phyloP scores from a whole-genome alignment of 1,140 invertebrate species.

The Aculops lycopersici region DNA sequence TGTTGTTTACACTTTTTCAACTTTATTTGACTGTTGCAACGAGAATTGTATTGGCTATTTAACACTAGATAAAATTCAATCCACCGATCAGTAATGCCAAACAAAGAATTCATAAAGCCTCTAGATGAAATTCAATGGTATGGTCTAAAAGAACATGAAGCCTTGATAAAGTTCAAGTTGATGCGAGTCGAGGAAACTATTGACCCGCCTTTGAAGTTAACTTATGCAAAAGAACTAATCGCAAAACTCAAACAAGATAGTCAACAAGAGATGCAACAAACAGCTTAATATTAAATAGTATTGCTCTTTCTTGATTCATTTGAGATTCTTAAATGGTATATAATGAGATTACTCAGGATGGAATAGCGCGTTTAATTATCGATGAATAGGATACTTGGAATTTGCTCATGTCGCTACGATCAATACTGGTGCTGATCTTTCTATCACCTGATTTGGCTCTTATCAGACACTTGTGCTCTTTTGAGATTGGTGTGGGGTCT shows the following conservation, averaged over 20 bases:
- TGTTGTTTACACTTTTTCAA: no score
- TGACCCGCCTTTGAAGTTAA: neutral
- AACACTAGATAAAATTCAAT: no score
- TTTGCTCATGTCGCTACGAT: constrained; percentile 8
- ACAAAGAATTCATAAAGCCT: constrained; percentile 42
- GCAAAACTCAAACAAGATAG: neutral
- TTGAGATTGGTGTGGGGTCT: neutral
- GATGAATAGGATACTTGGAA: constrained; percentile 7
- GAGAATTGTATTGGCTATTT: no score
- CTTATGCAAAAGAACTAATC: neutral
- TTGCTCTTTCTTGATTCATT: no score
- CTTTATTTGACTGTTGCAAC: no score
- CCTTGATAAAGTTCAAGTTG: constrained; percentile 29
- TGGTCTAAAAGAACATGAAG: constrained; percentile 40
- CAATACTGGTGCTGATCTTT: constrained; percentile 7
- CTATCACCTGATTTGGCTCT: constrained; percentile 3
- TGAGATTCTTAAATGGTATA: no score
- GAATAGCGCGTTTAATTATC: no score
- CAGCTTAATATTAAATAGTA: no score
- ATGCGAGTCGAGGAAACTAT: constrained; percentile 11
- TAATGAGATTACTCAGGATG: no score
- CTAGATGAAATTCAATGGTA: constrained; percentile 85
- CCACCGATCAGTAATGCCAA: no score
- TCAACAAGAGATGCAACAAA: neutral
- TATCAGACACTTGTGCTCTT: constrained; percentile 6